phyloP scores from a whole-genome alignment of 2,888 invertebrate species.

The Zonitis immaculata region DNA sequence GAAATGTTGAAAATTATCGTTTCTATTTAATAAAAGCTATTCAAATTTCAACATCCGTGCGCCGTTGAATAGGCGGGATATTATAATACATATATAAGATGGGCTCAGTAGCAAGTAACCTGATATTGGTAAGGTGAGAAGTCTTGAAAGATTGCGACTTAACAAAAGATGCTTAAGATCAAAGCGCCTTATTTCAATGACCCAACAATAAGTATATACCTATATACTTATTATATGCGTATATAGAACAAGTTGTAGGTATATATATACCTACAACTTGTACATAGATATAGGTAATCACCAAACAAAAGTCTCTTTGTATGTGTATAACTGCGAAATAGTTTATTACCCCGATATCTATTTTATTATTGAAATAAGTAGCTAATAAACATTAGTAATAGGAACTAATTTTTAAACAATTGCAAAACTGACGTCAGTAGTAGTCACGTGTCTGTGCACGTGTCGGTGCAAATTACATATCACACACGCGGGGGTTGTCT shows the following conservation, averaged over 20 bases:
- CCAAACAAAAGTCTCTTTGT: neutral
- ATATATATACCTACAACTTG: too few relatives aligned
- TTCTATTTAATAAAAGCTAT: conserved; percentile 11
- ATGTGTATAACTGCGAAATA: too few relatives aligned
- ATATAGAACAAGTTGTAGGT: neutral
- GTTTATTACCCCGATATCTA: too few relatives aligned
- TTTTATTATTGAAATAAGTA: neutral
- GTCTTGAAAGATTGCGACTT: conserved; percentile 29
- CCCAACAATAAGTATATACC: neutral
- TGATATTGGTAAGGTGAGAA: conserved; percentile 28
- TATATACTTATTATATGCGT: too few relatives aligned
- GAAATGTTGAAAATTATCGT: conserved; percentile 6
- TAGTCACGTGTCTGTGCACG: conserved; percentile 45
- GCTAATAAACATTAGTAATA: neutral
- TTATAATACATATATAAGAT: conserved; percentile 22
- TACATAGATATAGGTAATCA: too few relatives aligned
- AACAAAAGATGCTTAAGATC: conserved; percentile 20
- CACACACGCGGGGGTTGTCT: conserved; percentile 31
- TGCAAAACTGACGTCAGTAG: conserved; percentile 27
- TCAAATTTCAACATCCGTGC: conserved; percentile 18
- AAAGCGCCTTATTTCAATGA: conserved; percentile 20
- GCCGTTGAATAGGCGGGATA: conserved; percentile 18
- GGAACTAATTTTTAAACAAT: conserved; percentile 18
- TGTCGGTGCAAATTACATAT: conserved; percentile 46
- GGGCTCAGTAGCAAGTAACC: conserved; percentile 29